A percentile compares a stretch with the other conserved stretches of the same genome.
Conservation (phyloP, 2,797 vertebrate species). For the Brotula barbata region DNA sequence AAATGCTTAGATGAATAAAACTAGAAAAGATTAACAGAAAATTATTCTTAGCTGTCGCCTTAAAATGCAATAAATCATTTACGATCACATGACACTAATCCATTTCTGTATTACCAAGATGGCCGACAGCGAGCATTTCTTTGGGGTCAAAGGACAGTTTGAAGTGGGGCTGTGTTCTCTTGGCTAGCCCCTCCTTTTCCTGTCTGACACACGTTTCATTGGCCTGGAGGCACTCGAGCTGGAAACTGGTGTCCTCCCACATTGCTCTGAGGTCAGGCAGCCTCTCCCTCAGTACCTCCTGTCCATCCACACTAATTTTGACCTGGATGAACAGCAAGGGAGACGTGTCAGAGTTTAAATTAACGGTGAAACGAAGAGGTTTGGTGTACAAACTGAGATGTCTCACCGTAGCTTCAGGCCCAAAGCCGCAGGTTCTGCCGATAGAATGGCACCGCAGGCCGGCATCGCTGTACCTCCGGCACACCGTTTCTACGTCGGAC, state of each 20-base stretch:
- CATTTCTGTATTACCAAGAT: constrained; percentile 70
- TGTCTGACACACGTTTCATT: constrained; percentile 80
- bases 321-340: constrained; percentile 69
- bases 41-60: not conserved
- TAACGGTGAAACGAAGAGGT: not conserved
- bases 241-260: constrained; percentile 93
- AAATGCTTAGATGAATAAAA: too few relatives aligned
- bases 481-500: constrained; percentile 55
- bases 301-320: constrained; percentile 76
- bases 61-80: not conserved
- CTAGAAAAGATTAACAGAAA: too few relatives aligned
- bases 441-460: constrained; percentile 81
- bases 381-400: not conserved
- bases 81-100: not conserved
- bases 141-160: constrained; percentile 82
- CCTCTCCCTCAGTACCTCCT: constrained; percentile 75
- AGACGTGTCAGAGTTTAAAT: not conserved
- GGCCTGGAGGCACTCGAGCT: constrained; percentile 86
- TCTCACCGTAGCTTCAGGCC: constrained; percentile 84
- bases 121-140: constrained; percentile 52
- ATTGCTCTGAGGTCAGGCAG: constrained; percentile 81
- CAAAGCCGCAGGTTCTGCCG: constrained; percentile 80
- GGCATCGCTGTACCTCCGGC: constrained; percentile 72
- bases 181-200: constrained; percentile 81
- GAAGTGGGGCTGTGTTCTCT: constrained; percentile 81